phyloP scores from a whole-genome alignment of 2,888 invertebrate genomes.

The Cetonia aurata region DNA sequence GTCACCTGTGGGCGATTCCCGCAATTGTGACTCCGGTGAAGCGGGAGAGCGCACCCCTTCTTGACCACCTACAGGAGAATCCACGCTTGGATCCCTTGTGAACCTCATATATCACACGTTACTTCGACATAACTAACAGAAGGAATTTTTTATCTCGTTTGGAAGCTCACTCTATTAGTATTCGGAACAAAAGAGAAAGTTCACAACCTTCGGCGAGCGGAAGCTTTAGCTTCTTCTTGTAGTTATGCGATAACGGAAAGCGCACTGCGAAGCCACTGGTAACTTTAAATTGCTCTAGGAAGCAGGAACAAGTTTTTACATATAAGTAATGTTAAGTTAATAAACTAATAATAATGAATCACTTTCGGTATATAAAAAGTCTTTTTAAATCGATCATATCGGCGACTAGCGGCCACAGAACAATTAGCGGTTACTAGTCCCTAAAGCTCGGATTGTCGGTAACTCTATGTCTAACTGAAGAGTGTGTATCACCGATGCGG shows the following conservation, averaged over 20 bases:
- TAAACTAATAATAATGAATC: constrained; percentile 18
- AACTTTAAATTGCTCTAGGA: constrained; percentile 11
- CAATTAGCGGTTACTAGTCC: constrained; percentile 40
- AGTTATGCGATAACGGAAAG: not conserved
- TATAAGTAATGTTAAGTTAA: constrained; percentile 23
- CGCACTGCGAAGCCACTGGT: constrained; percentile 35
- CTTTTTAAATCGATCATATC: constrained; percentile 4
- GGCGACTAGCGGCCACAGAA: constrained; percentile 16
- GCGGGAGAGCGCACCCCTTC: constrained; percentile 63
- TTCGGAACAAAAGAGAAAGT: constrained; percentile 31
- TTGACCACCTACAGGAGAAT: constrained; percentile 59
- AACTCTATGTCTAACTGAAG: constrained; percentile 42
- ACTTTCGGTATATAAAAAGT: constrained; percentile 22
- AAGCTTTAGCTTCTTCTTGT: constrained; percentile 20
- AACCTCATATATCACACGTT: constrained; percentile 55
- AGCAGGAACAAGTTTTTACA: constrained; percentile 32
- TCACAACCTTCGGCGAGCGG: constrained; percentile 27
- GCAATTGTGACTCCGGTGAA: constrained; percentile 59
- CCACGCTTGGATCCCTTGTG: constrained; percentile 60
- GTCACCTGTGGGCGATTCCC: constrained; percentile 62
- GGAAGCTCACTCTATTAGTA: constrained; percentile 26
- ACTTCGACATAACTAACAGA: constrained; percentile 14
- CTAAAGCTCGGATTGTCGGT: constrained; percentile 47
- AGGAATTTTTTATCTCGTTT: constrained; percentile 17
- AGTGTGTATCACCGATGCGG: constrained; percentile 48